Conservation (phyloP, 35 echinoderm and acorn worm genomes). For the Nesometra sesokonis region DNA sequence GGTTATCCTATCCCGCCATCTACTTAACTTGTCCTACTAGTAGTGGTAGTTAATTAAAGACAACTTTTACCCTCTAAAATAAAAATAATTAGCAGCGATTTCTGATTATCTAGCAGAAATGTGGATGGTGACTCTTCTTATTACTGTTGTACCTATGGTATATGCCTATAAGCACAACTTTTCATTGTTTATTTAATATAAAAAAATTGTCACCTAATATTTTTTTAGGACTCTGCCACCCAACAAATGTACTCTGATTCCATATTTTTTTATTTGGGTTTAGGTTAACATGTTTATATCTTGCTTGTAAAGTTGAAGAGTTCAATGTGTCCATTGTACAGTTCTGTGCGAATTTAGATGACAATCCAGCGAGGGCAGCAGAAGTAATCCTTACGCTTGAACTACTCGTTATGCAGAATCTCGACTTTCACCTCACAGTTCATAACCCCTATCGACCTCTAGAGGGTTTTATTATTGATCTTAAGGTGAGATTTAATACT, state of each 20-base stretch:
- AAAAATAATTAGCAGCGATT: too few relatives aligned
- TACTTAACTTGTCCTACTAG: too few relatives aligned
- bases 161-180: neutral
- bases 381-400: slow-evolving; percentile 77
- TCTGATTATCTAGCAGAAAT: too few relatives aligned
- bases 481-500: slow-evolving; percentile 54
- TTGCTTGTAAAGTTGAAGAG: slow-evolving; percentile 94
- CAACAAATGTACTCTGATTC: too few relatives aligned
- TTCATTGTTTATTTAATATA: neutral
- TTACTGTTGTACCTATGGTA: neutral
- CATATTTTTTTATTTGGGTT: neutral
- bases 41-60: too few relatives aligned
- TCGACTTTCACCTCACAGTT: slow-evolving; percentile 87
- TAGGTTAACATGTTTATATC: slow-evolving; percentile 93
- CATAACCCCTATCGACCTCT: slow-evolving; percentile 91
- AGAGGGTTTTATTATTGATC: slow-evolving; percentile 86
- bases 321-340: slow-evolving; percentile 96
- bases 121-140: neutral
- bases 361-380: slow-evolving; percentile 45
- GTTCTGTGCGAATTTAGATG: slow-evolving; percentile 76
- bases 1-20: too few relatives aligned
- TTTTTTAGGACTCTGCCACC: too few relatives aligned
- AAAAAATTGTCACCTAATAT: neutral
- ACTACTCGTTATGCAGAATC: slow-evolving; percentile 73
- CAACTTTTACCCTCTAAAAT: too few relatives aligned